Base-by-base conservation (phyloP, 2,888 invertebrate species). In the Drosophila mercatorum region DNA sequence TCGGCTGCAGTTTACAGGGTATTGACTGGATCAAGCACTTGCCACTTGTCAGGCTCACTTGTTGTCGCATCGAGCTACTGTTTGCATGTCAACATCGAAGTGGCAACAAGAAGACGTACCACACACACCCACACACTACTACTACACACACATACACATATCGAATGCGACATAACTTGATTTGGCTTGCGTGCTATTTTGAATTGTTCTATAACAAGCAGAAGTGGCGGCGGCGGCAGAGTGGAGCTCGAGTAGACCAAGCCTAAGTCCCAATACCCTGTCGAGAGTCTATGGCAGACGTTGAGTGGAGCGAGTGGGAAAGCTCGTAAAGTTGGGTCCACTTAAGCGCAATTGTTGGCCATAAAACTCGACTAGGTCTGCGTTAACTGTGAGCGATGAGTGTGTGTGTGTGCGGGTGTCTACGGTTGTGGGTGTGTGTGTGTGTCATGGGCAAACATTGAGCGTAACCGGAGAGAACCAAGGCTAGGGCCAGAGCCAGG, bases 281-380 rank as follows among this genome's bases (percentile, higher is more conserved):
- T 34, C 49, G 38, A 49, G 34, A 49, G 38, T 59, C 55, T 41
- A 47, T 53, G 49, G 31, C 47, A 44, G 17, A 5, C n/a, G 12
- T 7, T 4, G 38, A 12, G n/a, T 11, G 26, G 12, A 34, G 60
- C 47, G 40, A 26, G 26, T 38, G 53, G 17, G 71, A 59, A 49
- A 40, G 84, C 84, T 86, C 89, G 84, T 86, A 86, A 86, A 89
- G 84, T 89, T 86, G 75, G 76, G 75, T 75, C 82, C 84, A 88
- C 89, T 86, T 88, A 87, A 83, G 82, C 78, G 81, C 89, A 86
- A 88, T 86, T 88, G 89, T 79, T 79, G 82, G 76, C 75, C 89
- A 88, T 86, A 86, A 88, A 88, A 83, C 78, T 80, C 77, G 72
- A 68, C 75, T 72, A 55, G 65, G 57, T 26, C 75, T 61, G 51